A percentile compares a stretch with the other conserved stretches of the same genome.
Conservation (phyloP, 2,113 vertebrate species). For the Microtus oregoni region DNA sequence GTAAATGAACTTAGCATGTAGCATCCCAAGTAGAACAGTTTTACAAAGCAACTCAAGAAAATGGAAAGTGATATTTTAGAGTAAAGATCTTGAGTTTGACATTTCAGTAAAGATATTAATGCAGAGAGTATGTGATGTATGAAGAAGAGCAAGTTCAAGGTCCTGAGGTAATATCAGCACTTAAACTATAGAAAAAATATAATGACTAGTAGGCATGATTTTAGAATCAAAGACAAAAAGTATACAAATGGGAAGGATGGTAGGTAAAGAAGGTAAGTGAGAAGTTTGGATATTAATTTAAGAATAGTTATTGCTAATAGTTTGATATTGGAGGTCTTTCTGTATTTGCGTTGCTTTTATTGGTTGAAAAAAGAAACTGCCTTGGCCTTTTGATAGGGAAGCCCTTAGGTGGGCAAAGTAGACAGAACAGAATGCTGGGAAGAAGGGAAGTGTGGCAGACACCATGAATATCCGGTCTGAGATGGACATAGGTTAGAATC, state of each 20-base stretch:
- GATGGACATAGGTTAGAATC: too few relatives aligned
- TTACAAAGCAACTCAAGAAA: not conserved
- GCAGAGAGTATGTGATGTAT: not conserved
- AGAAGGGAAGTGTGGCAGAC: too few relatives aligned
- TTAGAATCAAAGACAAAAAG: not conserved
- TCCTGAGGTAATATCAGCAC: not conserved
- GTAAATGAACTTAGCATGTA: not conserved
- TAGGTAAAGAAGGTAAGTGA: not conserved
- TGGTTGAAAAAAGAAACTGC: too few relatives aligned
- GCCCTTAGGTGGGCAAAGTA: too few relatives aligned
- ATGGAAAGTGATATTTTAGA: not conserved
- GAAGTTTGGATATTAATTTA: not conserved
- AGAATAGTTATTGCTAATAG: not conserved
- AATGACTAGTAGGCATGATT: not conserved
- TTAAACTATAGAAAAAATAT: not conserved
- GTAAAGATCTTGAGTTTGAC: not conserved
- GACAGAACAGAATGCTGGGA: too few relatives aligned
- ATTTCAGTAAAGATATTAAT: not conserved
- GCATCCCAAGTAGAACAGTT: not conserved
- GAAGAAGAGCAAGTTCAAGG: not conserved
- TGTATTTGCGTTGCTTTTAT: too few relatives aligned
- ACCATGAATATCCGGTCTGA: too few relatives aligned
- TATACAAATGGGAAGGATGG: not conserved
- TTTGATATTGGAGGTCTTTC: too few relatives aligned
- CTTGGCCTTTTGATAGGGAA: too few relatives aligned